Evolutionary conservation across 2,888 invertebrate genomes (phyloP).

Genomic region (Hylaea fasciaria): DNA sequence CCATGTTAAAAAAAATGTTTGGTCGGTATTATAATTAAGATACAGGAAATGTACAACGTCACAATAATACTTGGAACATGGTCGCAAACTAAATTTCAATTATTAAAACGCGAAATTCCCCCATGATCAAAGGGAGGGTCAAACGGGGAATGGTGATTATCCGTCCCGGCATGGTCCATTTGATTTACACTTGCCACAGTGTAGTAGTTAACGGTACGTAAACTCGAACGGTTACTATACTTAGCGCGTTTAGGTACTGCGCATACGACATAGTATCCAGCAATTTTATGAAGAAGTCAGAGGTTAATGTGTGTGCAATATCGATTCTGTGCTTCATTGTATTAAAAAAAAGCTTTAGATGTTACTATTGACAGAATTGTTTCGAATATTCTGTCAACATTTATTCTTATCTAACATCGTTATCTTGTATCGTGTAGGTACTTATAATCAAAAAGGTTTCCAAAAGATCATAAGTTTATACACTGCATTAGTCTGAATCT

Average conservation of each 20-base stretch:
- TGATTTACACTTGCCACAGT: constrained; percentile 55
- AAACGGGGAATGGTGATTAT: constrained; percentile 73
- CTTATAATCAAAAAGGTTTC: not conserved
- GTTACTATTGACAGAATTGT: too few species aligned
- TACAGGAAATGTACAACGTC: constrained; percentile 21
- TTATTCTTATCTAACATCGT: too few species aligned
- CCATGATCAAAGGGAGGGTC: constrained; percentile 57
- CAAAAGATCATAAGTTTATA: not conserved
- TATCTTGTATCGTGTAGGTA: not conserved
- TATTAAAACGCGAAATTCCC: constrained; percentile 54
- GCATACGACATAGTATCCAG: too few species aligned
- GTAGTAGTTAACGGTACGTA: not conserved
- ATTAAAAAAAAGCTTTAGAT: too few species aligned
- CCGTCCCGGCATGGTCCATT: constrained; percentile 65
- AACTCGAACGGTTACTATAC: not conserved
- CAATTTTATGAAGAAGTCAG: too few species aligned
- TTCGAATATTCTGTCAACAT: too few species aligned
- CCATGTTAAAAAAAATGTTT: too few species aligned
- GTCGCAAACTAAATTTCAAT: constrained; percentile 34
- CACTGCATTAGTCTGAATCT: constrained; percentile 13
- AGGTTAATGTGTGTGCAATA: too few species aligned
- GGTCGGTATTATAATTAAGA: not conserved
- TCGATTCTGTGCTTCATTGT: too few species aligned
- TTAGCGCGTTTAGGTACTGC: too few species aligned
- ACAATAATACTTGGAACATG: constrained; percentile 16